Evolutionary conservation across 2,888 invertebrate genomes (phyloP), one percentile per base, ranked within the genome.

Genomic region (Pollenia amentaria): DNA sequence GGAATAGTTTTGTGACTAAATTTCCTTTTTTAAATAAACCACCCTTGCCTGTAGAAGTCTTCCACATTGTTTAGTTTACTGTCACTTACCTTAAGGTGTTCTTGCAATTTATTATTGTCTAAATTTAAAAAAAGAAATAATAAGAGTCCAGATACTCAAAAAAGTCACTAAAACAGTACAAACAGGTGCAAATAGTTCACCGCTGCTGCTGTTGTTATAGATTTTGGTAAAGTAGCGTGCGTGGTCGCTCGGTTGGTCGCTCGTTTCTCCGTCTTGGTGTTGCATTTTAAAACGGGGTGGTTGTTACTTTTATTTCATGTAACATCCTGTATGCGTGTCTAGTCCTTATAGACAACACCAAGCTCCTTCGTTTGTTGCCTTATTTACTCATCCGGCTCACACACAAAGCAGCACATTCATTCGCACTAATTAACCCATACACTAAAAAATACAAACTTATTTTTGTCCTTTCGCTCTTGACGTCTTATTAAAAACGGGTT

Each of bases 161-260:
- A 57, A 38, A 4, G 46, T 60, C n/a, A 72, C 16, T 44, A 16
- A 57, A 51, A 69, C 40, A 55, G 51, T 64, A 48, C n/a, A 51
- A 86, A 65, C 86, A 86, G 86, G 86, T 86, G 86, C 83, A 86
- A 80, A 65, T 62, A 70, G 40, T 73, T 77, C 14, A 16, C 44
- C 38, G 12, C 44, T 42, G 77, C 46, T 65, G n/a, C 44, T 73
- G 18, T 65, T 46, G 42, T 40, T 55, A 18, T 46, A 40, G 46
- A 38, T 53, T 21, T 44, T 55, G n/a, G 29, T 29, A 29, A 29
- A 55, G 21, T 18, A 62, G 38, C 12, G 40, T 10, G 11, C 29
- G 40, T 51, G 44, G 62, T 18, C 64, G 42, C 53, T 18, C 51
- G 38, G 42, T 55, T 42, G 46, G 65, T 53, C 21, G 53, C 16